Percentiles rank a stretch among this genome's conserved stretches.
Evolutionary conservation across 2,113 vertebrate species (phyloP).

Genomic region (Mesitornis unicolor): DNA sequence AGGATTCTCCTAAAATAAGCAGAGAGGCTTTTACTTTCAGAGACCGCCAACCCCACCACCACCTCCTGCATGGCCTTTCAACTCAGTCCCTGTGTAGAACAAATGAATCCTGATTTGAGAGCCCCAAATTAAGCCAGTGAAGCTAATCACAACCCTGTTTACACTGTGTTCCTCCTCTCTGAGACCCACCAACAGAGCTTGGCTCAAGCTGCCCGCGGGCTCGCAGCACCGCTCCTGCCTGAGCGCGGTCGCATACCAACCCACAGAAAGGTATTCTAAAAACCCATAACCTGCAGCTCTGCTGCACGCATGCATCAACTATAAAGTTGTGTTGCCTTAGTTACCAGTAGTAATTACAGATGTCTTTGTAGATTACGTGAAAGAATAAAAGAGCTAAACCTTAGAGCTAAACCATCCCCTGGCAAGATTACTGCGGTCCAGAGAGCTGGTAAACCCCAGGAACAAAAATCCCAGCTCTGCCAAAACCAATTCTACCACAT

Average conservation of each 20-base stretch:
- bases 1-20: background rate
- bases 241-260: accelerated
- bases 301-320: background rate
- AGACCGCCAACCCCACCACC: background rate
- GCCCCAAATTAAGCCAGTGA: background rate
- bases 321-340: constrained; percentile 52
- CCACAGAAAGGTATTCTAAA: background rate
- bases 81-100: background rate
- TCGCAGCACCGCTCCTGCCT: background rate
- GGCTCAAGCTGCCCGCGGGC: background rate
- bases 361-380: constrained; percentile 11
- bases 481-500: background rate
- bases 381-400: constrained; percentile 42
- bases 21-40: background rate
- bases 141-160: background rate
- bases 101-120: background rate
- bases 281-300: background rate
- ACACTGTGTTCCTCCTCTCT: background rate
- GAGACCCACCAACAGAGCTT: background rate
- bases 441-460: background rate
- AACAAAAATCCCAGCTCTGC: background rate
- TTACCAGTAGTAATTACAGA: constrained; percentile 65
- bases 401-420: constrained; percentile 41
- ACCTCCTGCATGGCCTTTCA: background rate
- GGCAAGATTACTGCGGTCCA: background rate